Evolutionary conservation across 2,888 invertebrate species (phyloP).

Genomic region (Acronicta alni): DNA sequence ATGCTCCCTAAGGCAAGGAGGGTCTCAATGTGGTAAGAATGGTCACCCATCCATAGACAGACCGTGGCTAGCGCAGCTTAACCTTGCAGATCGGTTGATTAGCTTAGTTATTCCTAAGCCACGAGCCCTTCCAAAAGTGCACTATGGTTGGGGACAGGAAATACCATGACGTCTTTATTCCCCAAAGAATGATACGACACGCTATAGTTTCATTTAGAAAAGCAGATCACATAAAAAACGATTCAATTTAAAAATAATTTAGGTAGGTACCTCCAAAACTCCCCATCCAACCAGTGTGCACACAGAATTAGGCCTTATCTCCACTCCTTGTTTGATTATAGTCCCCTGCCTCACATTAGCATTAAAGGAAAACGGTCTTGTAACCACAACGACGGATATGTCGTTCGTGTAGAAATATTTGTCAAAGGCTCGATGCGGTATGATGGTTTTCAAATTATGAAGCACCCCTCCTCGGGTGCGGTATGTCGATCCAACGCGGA

Average conservation of each 20-base stretch:
- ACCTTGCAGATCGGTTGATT: too few relatives aligned
- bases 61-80: too few relatives aligned
- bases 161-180: too few relatives aligned
- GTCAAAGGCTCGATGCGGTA: constrained; percentile 75
- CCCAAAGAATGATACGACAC: too few relatives aligned
- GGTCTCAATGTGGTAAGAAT: too few relatives aligned
- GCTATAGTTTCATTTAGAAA: too few relatives aligned
- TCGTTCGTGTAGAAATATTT: constrained; percentile 78
- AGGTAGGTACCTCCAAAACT: constrained; percentile 69
- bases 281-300: constrained; percentile 83
- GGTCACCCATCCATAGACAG: too few relatives aligned
- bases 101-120: too few relatives aligned
- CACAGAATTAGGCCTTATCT: constrained; percentile 71
- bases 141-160: too few relatives aligned
- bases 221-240: too few relatives aligned
- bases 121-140: too few relatives aligned
- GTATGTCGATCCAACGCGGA: constrained; percentile 80
- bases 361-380: constrained; percentile 69
- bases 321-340: constrained; percentile 74
- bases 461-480: constrained; percentile 74
- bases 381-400: constrained; percentile 74
- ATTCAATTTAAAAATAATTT: not conserved
- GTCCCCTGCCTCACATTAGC: constrained; percentile 77
- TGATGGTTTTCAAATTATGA: constrained; percentile 75
- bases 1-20: too few relatives aligned